Base-by-base conservation (phyloP, 1,140 invertebrate genomes). In the Dendroctonus valens region DNA sequence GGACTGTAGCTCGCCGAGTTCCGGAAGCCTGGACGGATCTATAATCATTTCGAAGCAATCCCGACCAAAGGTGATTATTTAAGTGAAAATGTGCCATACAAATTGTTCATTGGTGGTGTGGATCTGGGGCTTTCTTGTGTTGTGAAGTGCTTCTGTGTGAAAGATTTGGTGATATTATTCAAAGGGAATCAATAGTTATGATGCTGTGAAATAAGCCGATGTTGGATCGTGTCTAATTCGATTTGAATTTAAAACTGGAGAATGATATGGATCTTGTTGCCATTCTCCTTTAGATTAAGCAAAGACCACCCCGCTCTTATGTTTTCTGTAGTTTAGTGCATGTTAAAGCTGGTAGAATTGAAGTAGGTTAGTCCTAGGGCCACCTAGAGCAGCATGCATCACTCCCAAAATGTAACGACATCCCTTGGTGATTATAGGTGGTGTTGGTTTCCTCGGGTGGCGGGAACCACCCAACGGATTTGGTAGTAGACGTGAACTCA, bases 401-500 rank as follows among this genome's bases (percentile, higher is more conserved):
- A 51, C 12, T 41, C 26, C 49, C 49, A 15, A 52, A 40, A 63
- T 66, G 52, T 68, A 62, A 58, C 42, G 44, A 39, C 44, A 41
- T 67, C 58, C 65, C 65, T 67, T 72, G 67, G 68, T 75, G 68
- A 65, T 75, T 77, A 72, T 76, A 79, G 76, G 79, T 80, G 64
- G 75, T 79, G 67, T 73, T 82, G 72, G 78, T 82, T 26, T 75
- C 78, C 53, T 75, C 75, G 15, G 70, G 65, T 49, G 62, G 66
- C 8, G 69, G 72, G 48, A 65, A 65, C 59, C 76, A 76, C 50
- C 70, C 75, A 62, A 72, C 73, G 48, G 79, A 81, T 69, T 73
- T 82, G 49, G 80, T 81, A 55, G 80, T 82, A 48, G 81, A 82
- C 65, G 81, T 83, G 40, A 81, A 81, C 68, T 76, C 78, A 12